Evolutionary conservation across 2,797 vertebrate genomes (phyloP).

Genomic region (Parambassis ranga): DNA sequence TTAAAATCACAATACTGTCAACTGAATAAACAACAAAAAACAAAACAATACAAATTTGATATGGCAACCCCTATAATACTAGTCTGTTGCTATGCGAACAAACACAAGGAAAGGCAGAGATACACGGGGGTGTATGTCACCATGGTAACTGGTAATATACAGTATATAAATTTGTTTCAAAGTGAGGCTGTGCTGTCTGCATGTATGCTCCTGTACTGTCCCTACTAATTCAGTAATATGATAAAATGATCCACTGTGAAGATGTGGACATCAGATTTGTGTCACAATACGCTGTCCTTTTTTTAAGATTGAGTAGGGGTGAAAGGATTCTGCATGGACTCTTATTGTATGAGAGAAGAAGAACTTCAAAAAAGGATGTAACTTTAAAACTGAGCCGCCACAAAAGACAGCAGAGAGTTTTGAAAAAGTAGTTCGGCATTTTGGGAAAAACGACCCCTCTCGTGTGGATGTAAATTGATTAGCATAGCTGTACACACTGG

Average conservation of each 20-base stretch:
- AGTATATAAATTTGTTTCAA: background rate
- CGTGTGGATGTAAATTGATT: too few relatives aligned
- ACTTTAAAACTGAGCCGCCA: constrained; percentile 5
- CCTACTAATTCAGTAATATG: background rate
- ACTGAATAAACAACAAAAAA: constrained; percentile 64
- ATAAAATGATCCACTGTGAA: too few relatives aligned
- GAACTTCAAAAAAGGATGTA: background rate
- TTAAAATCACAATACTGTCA: constrained; percentile 81
- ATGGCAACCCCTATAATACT: constrained; percentile 75
- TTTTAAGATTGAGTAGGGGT: background rate
- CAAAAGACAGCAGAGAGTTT: background rate
- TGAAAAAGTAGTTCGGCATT: background rate
- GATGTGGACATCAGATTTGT: too few relatives aligned
- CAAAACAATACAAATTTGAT: constrained; percentile 65
- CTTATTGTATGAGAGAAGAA: background rate
- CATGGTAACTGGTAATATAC: background rate
- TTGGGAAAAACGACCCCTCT: background rate
- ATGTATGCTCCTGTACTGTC: background rate
- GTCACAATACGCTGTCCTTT: background rate
- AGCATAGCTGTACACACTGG: too few relatives aligned
- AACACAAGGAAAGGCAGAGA: background rate
- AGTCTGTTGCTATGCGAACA: constrained; percentile 63
- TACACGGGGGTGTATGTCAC: background rate
- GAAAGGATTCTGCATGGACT: background rate
- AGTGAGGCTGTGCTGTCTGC: background rate